Percentiles rank a stretch among this genome's conserved stretches.
Conservation (phyloP, 2,888 invertebrate genomes). For the Harpalus rubripes region DNA sequence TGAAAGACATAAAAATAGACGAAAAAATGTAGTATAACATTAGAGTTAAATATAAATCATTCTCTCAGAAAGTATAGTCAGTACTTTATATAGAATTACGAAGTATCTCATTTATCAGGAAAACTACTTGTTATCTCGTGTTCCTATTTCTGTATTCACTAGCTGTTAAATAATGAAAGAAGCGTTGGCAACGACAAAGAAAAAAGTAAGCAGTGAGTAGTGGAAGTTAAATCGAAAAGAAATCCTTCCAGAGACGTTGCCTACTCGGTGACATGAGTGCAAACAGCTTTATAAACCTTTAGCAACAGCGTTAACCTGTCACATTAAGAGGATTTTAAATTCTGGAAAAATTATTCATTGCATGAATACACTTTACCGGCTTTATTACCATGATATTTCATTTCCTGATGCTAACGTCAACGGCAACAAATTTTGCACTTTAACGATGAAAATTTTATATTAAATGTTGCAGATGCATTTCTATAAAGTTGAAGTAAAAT, state of each 20-base stretch:
- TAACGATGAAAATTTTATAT: neutral
- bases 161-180: constrained; percentile 25
- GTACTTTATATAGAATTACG: neutral
- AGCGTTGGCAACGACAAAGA: constrained; percentile 9
- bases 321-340: constrained; percentile 28
- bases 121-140: neutral
- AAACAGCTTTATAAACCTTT: constrained; percentile 45
- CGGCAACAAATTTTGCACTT: neutral
- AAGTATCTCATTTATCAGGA: neutral
- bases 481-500: too few relatives aligned
- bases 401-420: neutral
- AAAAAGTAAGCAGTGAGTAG: constrained; percentile 19
- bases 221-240: constrained; percentile 48
- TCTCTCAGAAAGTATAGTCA: neutral
- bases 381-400: constrained; percentile 12
- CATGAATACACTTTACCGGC: constrained; percentile 12
- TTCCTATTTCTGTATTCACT: neutral
- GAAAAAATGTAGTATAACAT: too few relatives aligned
- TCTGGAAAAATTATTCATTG: constrained; percentile 31
- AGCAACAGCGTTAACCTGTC: constrained; percentile 32
- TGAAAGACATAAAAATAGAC: neutral
- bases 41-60: neutral
- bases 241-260: constrained; percentile 35
- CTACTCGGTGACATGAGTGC: constrained; percentile 33
- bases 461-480: neutral